Base-by-base conservation (phyloP, 64 coral and sea anemone genomes). In the Astreopora myriophthalma region DNA sequence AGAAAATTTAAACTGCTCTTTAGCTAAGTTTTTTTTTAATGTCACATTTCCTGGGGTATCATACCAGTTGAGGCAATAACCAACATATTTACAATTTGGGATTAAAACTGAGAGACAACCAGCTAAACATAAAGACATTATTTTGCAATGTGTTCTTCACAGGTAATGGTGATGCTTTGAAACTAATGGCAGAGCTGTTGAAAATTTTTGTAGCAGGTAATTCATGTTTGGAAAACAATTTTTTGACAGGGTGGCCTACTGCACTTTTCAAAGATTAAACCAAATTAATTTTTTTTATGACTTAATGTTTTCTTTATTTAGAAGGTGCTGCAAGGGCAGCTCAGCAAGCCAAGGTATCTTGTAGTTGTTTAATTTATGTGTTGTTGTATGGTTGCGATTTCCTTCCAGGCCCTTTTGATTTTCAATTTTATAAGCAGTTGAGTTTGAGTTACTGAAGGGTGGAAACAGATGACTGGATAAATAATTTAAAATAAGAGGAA, bases 141-240 rank as follows among this genome's bases (percentile, higher is more conserved):
- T 7, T 42, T 64, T 67, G 34, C 68, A 6, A 24, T 69, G 37
- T 48, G 77, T 78, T 22, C 36, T 84, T 63, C 84, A 25, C 71
- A 98, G 96, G 94, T 27, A 94, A 84, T 74, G 68, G 77, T 77
- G 96, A 94, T 94, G 88, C 92, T 26, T 61, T 91, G 42, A 98
- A 94, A 84, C 49, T 98, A 23, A 98, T 98, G 96, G 84, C 92
- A 75, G 96, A 98, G 44, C 63, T 98, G 17, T 71, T 98, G 28
- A 87, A 85, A 69, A 91, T 93, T 36, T 98, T 94, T 84, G 64
- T 98, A 66, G 96, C 96, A 87, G 94, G 94, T 95, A 95, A 24
- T 46, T n/a, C 13, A 14, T 55, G 10, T 16, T 16, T 16, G 51
- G 17, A 55, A 55, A 55, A 55, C 51, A 44, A n/a, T n/a, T n/a